Percentiles rank a stretch among this genome's conserved stretches.
These are phyloP conservation scores for Scytalopus superciliaris DNA, from an alignment of 2,113 vertebrate genomes.

Conservation along the genomic window DNA sequence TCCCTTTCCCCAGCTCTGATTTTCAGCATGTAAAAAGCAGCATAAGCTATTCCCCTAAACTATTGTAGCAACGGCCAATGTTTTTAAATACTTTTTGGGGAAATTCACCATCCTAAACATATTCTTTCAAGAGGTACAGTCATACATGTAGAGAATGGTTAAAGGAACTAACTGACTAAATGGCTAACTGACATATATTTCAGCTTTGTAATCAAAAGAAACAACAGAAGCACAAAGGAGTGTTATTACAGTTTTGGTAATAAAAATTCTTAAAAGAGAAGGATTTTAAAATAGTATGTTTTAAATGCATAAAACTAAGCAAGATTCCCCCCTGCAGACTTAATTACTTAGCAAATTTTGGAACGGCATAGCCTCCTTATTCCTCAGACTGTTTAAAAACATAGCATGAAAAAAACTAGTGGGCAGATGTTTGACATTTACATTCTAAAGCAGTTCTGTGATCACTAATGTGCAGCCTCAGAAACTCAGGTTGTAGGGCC, in stretches of 20 bases:
- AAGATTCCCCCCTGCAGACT: not conserved
- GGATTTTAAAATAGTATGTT: not conserved
- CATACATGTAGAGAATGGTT: not conserved
- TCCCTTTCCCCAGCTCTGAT: not conserved
- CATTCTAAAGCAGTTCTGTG: not conserved
- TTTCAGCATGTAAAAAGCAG: not conserved
- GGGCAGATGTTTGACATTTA: slow-evolving; percentile 2
- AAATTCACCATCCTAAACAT: not conserved
- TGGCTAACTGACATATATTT: not conserved
- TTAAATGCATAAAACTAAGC: not conserved
- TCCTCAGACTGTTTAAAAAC: not conserved
- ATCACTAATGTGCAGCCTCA: not conserved
- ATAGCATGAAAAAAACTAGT: not conserved
- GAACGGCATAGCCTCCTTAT: not conserved
- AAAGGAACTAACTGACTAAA: not conserved
- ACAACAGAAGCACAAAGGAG: not conserved
- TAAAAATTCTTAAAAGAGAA: not conserved
- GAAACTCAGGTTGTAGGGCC: slow-evolving; percentile 1
- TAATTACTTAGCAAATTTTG: not conserved
- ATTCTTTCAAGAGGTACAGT: not conserved
- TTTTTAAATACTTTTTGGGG: not conserved
- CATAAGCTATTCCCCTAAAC: not conserved
- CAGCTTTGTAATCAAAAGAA: not conserved
- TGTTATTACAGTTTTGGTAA: not conserved
- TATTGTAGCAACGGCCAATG: not conserved